Base-by-base conservation (phyloP, 2,113 vertebrate species). In the Paraplagusia blochii region DNA sequence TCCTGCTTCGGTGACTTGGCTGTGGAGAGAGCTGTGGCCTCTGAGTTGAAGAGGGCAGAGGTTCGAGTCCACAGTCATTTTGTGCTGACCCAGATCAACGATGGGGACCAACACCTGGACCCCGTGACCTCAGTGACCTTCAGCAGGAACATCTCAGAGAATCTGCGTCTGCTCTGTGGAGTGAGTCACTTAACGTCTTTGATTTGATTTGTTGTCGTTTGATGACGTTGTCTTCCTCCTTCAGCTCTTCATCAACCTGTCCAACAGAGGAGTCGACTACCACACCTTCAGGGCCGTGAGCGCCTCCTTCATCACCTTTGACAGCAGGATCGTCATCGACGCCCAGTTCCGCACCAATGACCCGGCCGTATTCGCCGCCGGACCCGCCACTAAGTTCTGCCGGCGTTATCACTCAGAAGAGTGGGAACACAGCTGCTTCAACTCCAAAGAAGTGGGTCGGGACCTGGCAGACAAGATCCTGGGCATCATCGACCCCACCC, bases 311-410 rank as follows among this genome's bases (percentile, higher is more conserved):
- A 91, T 99, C 38, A 90, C 94, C 57, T 95, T 94, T 51, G 94
- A 98, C 13, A 85, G 91, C 34, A 88, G 83, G 4, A 89, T 99
- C 2, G 92, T 98, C 53, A 93, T 98, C 6, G 87, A 94, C 53
- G 47, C 81, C 5, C 34, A 66, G 5, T 97, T 95, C 77, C 70
- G 71, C 33, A 98, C 96, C 68, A 93, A 84, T 0, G 95, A 97
- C 63, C 13, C 71, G 8, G 66, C 81, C 57, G 90, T 99, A 71
- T 87, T 79, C 48, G 94, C 89, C 1, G 95, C 94, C 0, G 95
- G 95, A 4, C 86, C 97, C n/a, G 83, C 97, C 63, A 98, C 95
- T 36, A 96, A 93, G 52, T 97, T 92, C 83, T 92, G 94, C 58
- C 90, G 89, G 14, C 69, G 81, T 14, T 95, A 94, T 56, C 85